A percentile compares a stretch with the other conserved stretches of the same genome.
Conservation (phyloP, 23 tunicate genomes). For the Trididemnum miniatum region DNA sequence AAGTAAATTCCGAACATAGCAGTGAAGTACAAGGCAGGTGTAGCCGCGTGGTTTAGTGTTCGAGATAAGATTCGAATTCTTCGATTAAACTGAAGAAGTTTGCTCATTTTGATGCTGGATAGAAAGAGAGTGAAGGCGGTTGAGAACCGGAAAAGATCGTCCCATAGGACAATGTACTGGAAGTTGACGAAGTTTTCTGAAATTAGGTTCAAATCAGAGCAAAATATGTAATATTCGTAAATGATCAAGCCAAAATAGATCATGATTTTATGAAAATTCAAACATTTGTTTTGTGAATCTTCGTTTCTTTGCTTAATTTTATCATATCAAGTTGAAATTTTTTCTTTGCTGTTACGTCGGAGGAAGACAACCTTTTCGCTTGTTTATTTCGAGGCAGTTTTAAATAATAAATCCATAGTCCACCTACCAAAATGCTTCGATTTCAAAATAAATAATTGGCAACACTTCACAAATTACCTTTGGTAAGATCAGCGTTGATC, state of each 20-base stretch:
- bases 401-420: too few species aligned
- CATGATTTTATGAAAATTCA: too few species aligned
- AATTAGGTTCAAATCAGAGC: too few species aligned
- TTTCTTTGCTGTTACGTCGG: too few species aligned
- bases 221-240: too few species aligned
- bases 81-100: constrained; percentile 60
- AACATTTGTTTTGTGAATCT: too few species aligned
- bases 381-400: too few species aligned
- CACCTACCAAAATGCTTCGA: too few species aligned
- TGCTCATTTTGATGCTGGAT: constrained; percentile 47
- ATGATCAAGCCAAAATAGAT: too few species aligned
- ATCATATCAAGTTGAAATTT: too few species aligned
- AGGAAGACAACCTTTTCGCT: too few species aligned
- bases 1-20: constrained; percentile 75
- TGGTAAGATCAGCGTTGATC: constrained; percentile 44
- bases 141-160: constrained; percentile 55
- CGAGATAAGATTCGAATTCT: constrained; percentile 63
- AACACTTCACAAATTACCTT: constrained; percentile 40
- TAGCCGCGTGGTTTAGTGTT: constrained; percentile 52
- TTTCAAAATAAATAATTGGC: not conserved
- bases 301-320: too few species aligned
- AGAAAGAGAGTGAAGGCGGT: constrained; percentile 69
- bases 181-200: constrained; percentile 86
- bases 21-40: constrained; percentile 45
- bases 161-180: constrained; percentile 69